Evolutionary conservation across 1,140 invertebrate species (phyloP).

Genomic region (Gryon sp.): DNA sequence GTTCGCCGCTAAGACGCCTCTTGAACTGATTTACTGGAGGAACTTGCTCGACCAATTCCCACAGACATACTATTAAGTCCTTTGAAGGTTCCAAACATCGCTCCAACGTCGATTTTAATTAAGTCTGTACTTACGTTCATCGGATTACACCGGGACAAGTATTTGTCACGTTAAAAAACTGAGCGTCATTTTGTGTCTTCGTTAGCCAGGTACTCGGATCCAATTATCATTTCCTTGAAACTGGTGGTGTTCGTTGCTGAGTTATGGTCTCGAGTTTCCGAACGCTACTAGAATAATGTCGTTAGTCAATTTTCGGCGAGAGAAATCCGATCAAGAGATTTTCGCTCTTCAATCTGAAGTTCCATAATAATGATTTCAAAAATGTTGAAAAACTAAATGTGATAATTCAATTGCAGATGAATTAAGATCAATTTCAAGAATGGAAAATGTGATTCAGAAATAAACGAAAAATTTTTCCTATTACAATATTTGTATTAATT

Average conservation of each 20-base stretch:
- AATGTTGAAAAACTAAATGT: no score
- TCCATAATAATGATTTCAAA: no score
- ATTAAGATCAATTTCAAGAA: no score
- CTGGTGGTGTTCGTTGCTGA: background rate
- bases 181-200: slow-evolving; percentile 35
- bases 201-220: slow-evolving; percentile 18
- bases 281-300: slow-evolving; percentile 17
- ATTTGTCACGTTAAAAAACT: slow-evolving; percentile 40
- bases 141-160: slow-evolving; percentile 40
- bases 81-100: slow-evolving; percentile 47
- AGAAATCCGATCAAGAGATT: slow-evolving; percentile 8
- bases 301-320: slow-evolving; percentile 19
- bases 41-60: slow-evolving; percentile 48
- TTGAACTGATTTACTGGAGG: slow-evolving; percentile 47
- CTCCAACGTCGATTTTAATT: slow-evolving; percentile 47
- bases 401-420: no score
- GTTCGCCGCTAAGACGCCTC: slow-evolving; percentile 49
- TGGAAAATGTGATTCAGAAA: no score
- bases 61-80: slow-evolving; percentile 44
- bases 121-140: slow-evolving; percentile 41
- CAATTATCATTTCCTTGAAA: slow-evolving; percentile 33
- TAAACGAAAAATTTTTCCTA: no score
- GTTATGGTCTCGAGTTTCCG: slow-evolving; percentile 28
- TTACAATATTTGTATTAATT: no score
- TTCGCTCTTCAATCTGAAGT: no score